phyloP scores from a whole-genome alignment of 2,797 vertebrate species.

The Rhinophrynus dorsalis region DNA sequence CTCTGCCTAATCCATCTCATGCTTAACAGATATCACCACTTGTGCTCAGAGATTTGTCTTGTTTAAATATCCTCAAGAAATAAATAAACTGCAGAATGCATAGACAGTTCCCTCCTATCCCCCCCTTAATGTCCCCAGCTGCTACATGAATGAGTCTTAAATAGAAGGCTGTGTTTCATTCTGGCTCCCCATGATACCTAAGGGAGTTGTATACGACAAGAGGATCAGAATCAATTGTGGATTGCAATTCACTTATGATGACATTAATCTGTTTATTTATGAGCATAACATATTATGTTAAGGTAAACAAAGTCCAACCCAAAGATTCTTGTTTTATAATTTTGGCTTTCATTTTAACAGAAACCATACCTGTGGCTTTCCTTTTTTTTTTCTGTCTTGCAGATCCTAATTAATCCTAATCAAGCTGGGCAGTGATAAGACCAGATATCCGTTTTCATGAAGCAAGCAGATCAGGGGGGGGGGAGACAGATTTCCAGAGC shows the following conservation, averaged over 20 bases:
- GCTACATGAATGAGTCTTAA: conserved; percentile 60
- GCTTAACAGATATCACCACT: conserved; percentile 56
- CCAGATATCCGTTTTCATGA: conserved; percentile 37
- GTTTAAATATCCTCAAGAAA: conserved; percentile 66
- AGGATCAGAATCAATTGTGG: conserved; percentile 56
- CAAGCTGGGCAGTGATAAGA: conserved; percentile 37
- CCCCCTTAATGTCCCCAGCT: conserved; percentile 57
- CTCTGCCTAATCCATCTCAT: conserved; percentile 55
- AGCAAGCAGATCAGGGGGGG: conserved; percentile 36
- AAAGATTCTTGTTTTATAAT: conserved; percentile 22
- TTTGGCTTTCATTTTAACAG: conserved; percentile 29
- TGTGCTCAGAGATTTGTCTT: conserved; percentile 62
- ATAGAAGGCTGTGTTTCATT: conserved; percentile 57
- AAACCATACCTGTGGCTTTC: conserved; percentile 40
- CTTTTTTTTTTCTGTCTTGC: conserved; percentile 33
- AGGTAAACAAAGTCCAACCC: conserved; percentile 1
- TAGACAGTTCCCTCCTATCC: conserved; percentile 59
- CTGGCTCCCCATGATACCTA: conserved; percentile 57
- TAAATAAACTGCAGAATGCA: conserved; percentile 63
- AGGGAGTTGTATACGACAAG: conserved; percentile 59
- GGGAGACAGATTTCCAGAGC: conserved; percentile 43
- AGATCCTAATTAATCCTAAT: conserved; percentile 43
- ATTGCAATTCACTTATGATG: conserved; percentile 49
- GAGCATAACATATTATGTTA: conserved; percentile 39
- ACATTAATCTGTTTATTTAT: conserved; percentile 55